Evolutionary conservation across 1,140 invertebrate species (phyloP).

Genomic region (Zaprionus davidi): DNA sequence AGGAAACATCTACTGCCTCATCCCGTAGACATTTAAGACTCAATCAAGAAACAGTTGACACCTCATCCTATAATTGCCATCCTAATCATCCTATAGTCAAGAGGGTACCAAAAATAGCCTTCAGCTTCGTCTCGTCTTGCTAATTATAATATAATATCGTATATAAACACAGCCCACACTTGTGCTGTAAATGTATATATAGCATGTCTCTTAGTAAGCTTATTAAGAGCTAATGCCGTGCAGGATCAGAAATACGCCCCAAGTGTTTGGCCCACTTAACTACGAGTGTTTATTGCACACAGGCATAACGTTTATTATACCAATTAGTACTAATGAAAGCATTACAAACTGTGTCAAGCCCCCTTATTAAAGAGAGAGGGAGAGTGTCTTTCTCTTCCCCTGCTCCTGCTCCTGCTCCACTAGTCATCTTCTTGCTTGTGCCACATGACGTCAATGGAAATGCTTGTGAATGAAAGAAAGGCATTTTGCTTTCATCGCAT

Average conservation of each 20-base stretch:
- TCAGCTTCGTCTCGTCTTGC: too few species aligned
- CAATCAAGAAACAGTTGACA: too few species aligned
- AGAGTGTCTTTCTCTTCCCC: not conserved
- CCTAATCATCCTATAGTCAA: too few species aligned
- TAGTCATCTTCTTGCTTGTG: not conserved
- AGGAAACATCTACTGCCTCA: too few species aligned
- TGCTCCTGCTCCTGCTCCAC: too few species aligned
- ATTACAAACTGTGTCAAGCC: slow-evolving; percentile 30
- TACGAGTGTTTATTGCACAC: not conserved
- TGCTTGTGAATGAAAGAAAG: not conserved
- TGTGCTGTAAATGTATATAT: not conserved
- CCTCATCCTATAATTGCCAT: too few species aligned
- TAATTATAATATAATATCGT: too few species aligned
- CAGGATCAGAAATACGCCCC: not conserved
- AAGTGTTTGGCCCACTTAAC: slow-evolving; percentile 4
- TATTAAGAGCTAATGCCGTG: not conserved
- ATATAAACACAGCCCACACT: not conserved
- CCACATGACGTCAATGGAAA: slow-evolving; percentile 30
- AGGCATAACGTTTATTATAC: slow-evolving; percentile 10
- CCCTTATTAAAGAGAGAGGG: not conserved
- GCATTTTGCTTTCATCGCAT: slow-evolving; percentile 10
- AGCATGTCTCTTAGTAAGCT: not conserved
- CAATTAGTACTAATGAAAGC: slow-evolving; percentile 34
- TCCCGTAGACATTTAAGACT: too few species aligned
- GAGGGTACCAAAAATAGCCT: too few species aligned